Percentiles rank a stretch among this genome's conserved stretches.
These are phyloP conservation scores for Neodontobutis hainanensis DNA, from an alignment of 2,113 vertebrate genomes.

Conservation along the genomic window DNA sequence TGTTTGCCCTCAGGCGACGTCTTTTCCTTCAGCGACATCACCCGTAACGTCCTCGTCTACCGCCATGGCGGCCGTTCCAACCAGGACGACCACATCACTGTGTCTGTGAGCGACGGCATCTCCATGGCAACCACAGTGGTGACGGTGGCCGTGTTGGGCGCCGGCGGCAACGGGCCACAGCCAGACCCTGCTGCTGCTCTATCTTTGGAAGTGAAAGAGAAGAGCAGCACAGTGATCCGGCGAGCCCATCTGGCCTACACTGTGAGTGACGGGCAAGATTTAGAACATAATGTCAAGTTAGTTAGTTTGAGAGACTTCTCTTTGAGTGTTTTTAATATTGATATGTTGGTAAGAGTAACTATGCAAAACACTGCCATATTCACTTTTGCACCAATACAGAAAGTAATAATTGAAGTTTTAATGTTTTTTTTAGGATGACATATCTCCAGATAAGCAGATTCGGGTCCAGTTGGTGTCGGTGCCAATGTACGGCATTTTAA, in stretches of 20 bases:
- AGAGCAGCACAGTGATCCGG: constrained; percentile 82
- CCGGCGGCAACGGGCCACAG: constrained; percentile 71
- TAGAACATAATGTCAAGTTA: background rate
- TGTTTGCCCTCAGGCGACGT: constrained; percentile 80
- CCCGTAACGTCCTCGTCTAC: constrained; percentile 84
- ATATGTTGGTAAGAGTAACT: no score
- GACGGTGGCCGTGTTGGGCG: constrained; percentile 80
- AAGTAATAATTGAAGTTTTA: no score
- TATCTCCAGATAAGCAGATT: constrained; percentile 85
- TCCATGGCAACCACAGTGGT: constrained; percentile 79
- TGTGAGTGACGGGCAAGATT: constrained; percentile 84
- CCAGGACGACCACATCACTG: constrained; percentile 85
- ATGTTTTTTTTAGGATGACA: constrained; percentile 81
- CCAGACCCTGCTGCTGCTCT: constrained; percentile 79
- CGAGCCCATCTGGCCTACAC: constrained; percentile 86
- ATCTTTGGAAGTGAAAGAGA: constrained; percentile 82
- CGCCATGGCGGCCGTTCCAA: constrained; percentile 81
- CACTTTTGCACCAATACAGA: no score
- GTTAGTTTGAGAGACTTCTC: background rate
- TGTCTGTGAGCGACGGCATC: constrained; percentile 89
- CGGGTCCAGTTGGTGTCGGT: constrained; percentile 88
- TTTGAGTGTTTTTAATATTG: background rate
- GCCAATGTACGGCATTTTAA: constrained; percentile 88
- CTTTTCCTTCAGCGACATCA: constrained; percentile 89
- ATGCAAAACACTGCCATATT: no score